phyloP scores from a whole-genome alignment of 2,113 vertebrate genomes.

The Oenanthe melanoleuca region DNA sequence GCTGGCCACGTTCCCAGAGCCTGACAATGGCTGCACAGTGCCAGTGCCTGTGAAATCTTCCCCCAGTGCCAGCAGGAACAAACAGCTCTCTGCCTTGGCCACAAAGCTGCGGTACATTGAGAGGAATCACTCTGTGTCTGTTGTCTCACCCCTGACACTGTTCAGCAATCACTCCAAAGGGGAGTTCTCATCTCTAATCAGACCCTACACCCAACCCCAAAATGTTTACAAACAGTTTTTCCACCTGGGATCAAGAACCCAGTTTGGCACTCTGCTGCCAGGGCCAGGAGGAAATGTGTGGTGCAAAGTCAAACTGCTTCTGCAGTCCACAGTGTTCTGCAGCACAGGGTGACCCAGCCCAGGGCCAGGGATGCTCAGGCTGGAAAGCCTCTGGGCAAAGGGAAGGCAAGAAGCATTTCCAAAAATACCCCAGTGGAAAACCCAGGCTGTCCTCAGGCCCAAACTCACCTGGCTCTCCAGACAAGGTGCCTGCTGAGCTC shows the following conservation, averaged over 20 bases:
- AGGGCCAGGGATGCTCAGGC: neutral
- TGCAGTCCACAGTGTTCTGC: rapidly evolving
- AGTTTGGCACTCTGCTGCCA: neutral
- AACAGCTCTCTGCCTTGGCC: neutral
- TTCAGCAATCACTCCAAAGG: neutral
- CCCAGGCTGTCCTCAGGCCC: neutral
- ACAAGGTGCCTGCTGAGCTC: too few relatives aligned
- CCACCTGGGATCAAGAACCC: neutral
- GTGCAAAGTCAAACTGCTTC: neutral
- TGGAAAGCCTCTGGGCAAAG: neutral
- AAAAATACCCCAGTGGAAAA: neutral
- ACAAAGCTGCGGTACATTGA: rapidly evolving
- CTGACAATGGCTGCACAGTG: neutral
- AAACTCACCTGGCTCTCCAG: neutral
- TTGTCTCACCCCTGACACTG: neutral
- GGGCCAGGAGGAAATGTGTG: rapidly evolving
- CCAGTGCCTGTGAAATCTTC: neutral
- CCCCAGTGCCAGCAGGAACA: neutral
- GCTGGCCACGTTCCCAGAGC: neutral
- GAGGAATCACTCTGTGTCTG: neutral
- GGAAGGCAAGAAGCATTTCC: neutral
- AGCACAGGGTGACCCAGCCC: neutral
- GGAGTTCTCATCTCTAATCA: neutral
- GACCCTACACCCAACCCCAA: rapidly evolving
- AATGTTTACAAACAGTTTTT: rapidly evolving